phyloP scores from a whole-genome alignment of 2,113 vertebrate species.

The Pangasianodon gigas region DNA sequence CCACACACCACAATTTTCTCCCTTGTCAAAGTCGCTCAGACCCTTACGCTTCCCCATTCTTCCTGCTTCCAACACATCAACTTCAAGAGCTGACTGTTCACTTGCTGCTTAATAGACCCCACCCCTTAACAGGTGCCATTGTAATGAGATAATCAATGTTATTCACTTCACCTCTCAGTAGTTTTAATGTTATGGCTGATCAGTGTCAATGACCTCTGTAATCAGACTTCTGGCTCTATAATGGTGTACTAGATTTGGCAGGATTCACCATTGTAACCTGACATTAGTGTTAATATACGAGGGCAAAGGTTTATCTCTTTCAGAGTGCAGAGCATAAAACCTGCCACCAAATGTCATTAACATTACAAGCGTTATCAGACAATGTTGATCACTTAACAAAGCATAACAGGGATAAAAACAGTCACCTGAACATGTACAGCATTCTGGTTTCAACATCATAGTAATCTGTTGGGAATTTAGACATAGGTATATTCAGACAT shows the following conservation, averaged over 20 bases:
- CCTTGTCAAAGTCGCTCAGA: no score
- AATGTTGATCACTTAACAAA: background rate
- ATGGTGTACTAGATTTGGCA: background rate
- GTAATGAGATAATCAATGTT: no score
- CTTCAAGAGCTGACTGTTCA: background rate
- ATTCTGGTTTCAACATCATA: background rate
- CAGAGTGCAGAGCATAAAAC: background rate
- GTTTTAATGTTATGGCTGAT: no score
- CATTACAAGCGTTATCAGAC: background rate
- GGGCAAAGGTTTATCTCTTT: background rate
- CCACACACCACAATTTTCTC: background rate
- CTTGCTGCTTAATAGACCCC: no score
- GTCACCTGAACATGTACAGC: background rate
- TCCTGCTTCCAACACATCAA: background rate
- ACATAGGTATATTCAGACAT: background rate
- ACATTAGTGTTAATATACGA: background rate
- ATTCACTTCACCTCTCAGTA: no score
- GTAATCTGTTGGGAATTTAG: background rate
- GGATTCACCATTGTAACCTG: background rate
- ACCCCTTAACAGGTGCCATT: no score
- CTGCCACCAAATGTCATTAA: background rate
- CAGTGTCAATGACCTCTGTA: no score
- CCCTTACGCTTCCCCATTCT: no score
- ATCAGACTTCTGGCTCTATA: background rate
- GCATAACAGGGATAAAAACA: background rate